Percentiles rank a stretch among this genome's conserved stretches.
These are phyloP conservation scores for Musca vetustissima DNA, from an alignment of 1,140 invertebrate species.

Conservation along the genomic window DNA sequence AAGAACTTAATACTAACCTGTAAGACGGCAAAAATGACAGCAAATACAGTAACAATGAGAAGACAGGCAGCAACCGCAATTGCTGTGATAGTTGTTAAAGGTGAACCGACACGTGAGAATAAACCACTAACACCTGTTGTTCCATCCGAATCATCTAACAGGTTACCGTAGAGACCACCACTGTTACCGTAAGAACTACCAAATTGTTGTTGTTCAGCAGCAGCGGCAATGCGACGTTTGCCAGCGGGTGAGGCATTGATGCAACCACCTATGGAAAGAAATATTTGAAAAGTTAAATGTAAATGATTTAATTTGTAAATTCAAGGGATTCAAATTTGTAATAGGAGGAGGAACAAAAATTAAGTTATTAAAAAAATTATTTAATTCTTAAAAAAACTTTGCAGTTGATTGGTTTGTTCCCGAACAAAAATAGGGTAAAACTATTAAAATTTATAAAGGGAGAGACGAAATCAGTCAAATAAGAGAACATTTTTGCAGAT, in stretches of 20 bases:
- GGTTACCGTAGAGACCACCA: slow-evolving; percentile 30
- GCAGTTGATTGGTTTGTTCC: too few relatives aligned
- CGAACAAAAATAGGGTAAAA: too few relatives aligned
- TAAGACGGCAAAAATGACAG: slow-evolving; percentile 67
- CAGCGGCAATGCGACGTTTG: slow-evolving; percentile 70
- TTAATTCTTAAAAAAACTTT: too few relatives aligned
- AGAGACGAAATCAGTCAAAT: too few relatives aligned
- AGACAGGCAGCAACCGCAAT: slow-evolving; percentile 68
- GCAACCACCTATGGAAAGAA: slow-evolving; percentile 71
- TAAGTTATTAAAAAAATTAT: too few relatives aligned
- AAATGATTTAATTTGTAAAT: neutral
- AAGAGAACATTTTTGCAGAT: too few relatives aligned
- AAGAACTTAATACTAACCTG: slow-evolving; percentile 59
- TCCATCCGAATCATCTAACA: slow-evolving; percentile 40
- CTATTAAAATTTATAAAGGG: too few relatives aligned
- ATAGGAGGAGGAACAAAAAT: too few relatives aligned
- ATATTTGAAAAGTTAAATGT: too few relatives aligned
- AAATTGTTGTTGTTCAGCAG: slow-evolving; percentile 58
- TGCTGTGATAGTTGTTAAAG: slow-evolving; percentile 64
- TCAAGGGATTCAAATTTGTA: too few relatives aligned
- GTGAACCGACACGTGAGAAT: slow-evolving; percentile 44
- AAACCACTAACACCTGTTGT: slow-evolving; percentile 49
- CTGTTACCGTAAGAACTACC: slow-evolving; percentile 45
- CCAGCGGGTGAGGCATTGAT: slow-evolving; percentile 73
- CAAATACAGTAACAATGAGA: slow-evolving; percentile 66